Evolutionary conservation across 1,140 invertebrate species (phyloP), one percentile per base, ranked within the genome.

Genomic region (Papilio glaucus): DNA sequence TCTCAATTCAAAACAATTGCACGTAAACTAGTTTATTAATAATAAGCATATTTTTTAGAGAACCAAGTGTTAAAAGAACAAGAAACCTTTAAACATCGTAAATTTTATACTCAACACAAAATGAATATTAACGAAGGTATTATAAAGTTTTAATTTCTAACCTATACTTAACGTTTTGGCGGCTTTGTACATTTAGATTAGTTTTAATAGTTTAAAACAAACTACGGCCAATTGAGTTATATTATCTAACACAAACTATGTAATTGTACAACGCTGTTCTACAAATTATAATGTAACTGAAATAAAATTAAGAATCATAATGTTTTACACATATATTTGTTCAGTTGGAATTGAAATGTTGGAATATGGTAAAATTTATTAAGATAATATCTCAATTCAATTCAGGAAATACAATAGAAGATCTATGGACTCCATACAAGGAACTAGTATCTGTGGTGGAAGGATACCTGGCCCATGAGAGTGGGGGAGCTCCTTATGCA

Each of bases 361-460:
- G 29, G 2, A 6, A 33, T 6, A 33, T 33, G 29, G 29, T 33
- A 2, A 33, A 6, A 3, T 33, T 33, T 33, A 33, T 33, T 33
- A 33, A 33, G 6, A 33, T 18, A 73, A 39, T 71, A 29, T 45
- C 41, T 69, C 65, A 63, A 13, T 68, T 9, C 42, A 13, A 33
- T 77, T 78, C 65, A 93, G 92, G 88, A 12, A 89, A 85, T 38
- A 94, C 93, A 63, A 94, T 94, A 41, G 96, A 97, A 84, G 97
- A 97, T 89, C 94, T 98, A 91, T 98, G 98, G 98, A 96, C 96
- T 74, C 96, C 97, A 7, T 98, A 96, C 88, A 97, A 97, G 83
- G 96, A 97, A 78, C 86, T 98, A 12, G 95, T 96, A 72, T 94
- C 92, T 61, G 94, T 96, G 38, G 95, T 98, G 12, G 96, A 97